Base-by-base conservation (phyloP, 1,140 invertebrate genomes). In the Mactra quadrangularis region DNA sequence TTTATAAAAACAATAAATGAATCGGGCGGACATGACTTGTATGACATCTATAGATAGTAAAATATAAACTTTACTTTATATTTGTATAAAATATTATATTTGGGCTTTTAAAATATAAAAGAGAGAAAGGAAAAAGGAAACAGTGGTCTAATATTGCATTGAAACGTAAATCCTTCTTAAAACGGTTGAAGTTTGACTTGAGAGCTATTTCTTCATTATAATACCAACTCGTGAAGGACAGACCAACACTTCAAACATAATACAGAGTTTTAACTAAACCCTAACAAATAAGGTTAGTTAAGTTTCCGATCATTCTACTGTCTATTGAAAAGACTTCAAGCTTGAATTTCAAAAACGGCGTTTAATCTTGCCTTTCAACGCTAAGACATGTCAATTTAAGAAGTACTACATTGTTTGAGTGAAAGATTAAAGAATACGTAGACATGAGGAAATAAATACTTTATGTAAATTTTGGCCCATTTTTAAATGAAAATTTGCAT, bases 381-480 rank as follows among this genome's bases (percentile, higher is more conserved):
- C 33, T 50, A 50, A 17, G 52, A 45, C 55, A 31, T 76, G 74
- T 76, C 74, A 76, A 76, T 76, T 57, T 50, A 17, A 25, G 17
- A 3, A 25, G 38, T 53, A n/a, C 33, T 31, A 27, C 38, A n/a
- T 33, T 60, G 74, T 76, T 76, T 76, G 74, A 50, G 31, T 50
- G 62, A 76, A 62, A 60, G 57, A 76, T 76, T 76, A 62, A 31
- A 27, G 15, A 52, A 33, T 41, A 62, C 47, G 62, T 62, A 50
- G 4, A 25, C 27, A 31, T n/a, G 57, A 27, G 33, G 59, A 76
- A 76, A 76, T 76, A 76, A 76, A 76, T 76, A 52, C 74, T 50
- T 76, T 76, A 76, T 76, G 74, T 35, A 62, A 76, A 76, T 76
- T 31, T 13, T 45, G 59, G 9, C 57, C 74, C 35, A 76, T 62